phyloP scores from a whole-genome alignment of 2,888 invertebrate species.

The Lycia hirtaria region DNA sequence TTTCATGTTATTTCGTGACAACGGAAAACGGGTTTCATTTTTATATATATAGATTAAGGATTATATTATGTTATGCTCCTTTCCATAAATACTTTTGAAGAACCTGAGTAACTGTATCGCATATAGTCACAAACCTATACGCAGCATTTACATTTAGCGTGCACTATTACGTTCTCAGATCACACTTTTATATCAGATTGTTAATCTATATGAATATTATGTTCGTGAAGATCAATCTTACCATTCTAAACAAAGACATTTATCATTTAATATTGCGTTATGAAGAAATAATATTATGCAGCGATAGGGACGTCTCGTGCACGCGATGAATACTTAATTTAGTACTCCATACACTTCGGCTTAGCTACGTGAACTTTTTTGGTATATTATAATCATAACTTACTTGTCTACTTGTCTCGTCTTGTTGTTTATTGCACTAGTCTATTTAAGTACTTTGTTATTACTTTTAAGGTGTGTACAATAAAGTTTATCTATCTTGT shows the following conservation, averaged over 20 bases:
- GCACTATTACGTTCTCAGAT: constrained; percentile 21
- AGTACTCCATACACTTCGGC: not conserved
- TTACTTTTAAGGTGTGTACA: too few relatives aligned
- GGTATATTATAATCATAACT: too few relatives aligned
- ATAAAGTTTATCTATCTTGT: too few relatives aligned
- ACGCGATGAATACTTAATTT: constrained; percentile 14
- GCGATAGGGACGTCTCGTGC: constrained; percentile 1
- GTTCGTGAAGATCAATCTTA: constrained; percentile 23
- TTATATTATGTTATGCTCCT: too few relatives aligned
- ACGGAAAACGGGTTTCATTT: too few relatives aligned
- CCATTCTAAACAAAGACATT: constrained; percentile 7
- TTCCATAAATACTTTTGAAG: not conserved
- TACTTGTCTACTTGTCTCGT: too few relatives aligned
- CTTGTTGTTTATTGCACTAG: too few relatives aligned
- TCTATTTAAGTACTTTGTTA: too few relatives aligned
- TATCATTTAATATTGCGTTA: constrained; percentile 14
- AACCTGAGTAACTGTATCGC: constrained; percentile 9
- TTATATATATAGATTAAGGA: too few relatives aligned
- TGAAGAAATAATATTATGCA: constrained; percentile 16
- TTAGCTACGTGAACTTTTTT: not conserved
- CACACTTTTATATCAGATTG: constrained; percentile 14
- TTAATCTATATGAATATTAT: constrained; percentile 19
- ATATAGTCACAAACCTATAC: too few relatives aligned
- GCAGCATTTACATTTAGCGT: constrained; percentile 11
- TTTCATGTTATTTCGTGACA: too few relatives aligned